A percentile compares a stretch with the other conserved stretches of the same genome.
These are phyloP conservation scores for Enchytraeus crypticus DNA, from an alignment of 2,888 invertebrate genomes.

Conservation along the genomic window DNA sequence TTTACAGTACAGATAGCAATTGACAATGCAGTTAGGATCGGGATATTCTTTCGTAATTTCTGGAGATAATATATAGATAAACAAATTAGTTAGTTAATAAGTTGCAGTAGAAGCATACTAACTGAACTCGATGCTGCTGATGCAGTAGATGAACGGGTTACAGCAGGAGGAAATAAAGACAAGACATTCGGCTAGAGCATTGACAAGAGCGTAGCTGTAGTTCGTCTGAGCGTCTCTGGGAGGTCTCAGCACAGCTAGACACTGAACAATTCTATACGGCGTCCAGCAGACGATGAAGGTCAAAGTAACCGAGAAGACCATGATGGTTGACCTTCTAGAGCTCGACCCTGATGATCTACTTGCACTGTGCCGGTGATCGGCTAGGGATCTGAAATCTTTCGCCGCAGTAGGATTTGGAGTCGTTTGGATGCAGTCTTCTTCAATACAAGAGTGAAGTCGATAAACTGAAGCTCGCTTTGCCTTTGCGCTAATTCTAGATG, in stretches of 20 bases:
- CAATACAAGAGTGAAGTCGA: no score
- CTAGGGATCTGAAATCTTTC: neutral
- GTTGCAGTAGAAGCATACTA: slow-evolving; percentile 6
- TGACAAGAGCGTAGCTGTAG: neutral
- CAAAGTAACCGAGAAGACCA: slow-evolving; percentile 20
- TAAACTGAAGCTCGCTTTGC: no score
- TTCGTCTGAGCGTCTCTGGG: neutral
- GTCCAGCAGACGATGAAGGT: slow-evolving; percentile 22
- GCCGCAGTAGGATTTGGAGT: no score
- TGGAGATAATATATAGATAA: no score
- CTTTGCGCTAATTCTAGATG: no score
- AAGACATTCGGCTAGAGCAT: slow-evolving; percentile 17
- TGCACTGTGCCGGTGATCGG: no score
- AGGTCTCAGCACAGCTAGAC: neutral
- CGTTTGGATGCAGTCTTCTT: no score
- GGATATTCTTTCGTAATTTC: no score
- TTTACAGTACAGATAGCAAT: no score
- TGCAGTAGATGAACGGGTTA: slow-evolving; percentile 22
- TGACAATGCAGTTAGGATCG: no score
- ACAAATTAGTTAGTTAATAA: no score
- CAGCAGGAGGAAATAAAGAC: slow-evolving; percentile 21
- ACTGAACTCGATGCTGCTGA: slow-evolving; percentile 21
- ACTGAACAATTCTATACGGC: slow-evolving; percentile 18
- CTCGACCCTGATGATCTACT: no score
- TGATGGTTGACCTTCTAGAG: slow-evolving; percentile 17